Evolutionary conservation across 2,888 invertebrate species (phyloP), one percentile per base, ranked within the genome.

Genomic region (Notodonta dromedarius): DNA sequence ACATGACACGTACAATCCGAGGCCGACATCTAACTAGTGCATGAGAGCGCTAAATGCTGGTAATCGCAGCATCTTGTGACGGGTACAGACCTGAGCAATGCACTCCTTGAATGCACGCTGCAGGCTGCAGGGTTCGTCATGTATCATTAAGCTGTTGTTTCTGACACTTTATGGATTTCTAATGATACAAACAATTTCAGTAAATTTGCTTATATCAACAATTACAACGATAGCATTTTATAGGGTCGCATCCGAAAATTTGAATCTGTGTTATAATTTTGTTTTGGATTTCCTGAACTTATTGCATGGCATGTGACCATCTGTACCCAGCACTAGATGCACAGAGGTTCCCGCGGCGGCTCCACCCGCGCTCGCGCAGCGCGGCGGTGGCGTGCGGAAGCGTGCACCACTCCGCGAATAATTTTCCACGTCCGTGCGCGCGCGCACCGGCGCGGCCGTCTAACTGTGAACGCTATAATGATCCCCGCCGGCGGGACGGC

Each of bases 361-460:
- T 9, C 52, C 4, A 13, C 52, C 8, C 7, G 50, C 50, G 50
- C 42, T 1, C 24, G 50, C 50, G 50, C 4, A 11, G 53, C 62
- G 63, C 59, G 61, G 46, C 55, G 54, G 65, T 58, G 35, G 35
- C 35, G 76, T 70, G 76, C 86, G 87, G 86, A 85, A 84, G 85
- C 85, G 79, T 69, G 70, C 76, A 63, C 60, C 59, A 61, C 67
- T 67, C 55, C 62, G 82, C 81, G 87, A 86, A 87, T 88, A 87
- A 89, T 90, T 88, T 90, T 90, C 89, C 89, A 85, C 89, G 86
- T 89, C 89, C 88, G 83, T 89, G 73, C 59, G 60, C 64, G 14
- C 59, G 64, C 58, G 58, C 62, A 12, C 64, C 69, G 62, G 86
- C 78, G 76, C 78, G 69, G 69, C 65, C 77, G 78, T 73, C 65